These are phyloP conservation scores for Halcyon senegalensis DNA, from an alignment of 2,113 vertebrate species.

Conservation along the genomic window DNA sequence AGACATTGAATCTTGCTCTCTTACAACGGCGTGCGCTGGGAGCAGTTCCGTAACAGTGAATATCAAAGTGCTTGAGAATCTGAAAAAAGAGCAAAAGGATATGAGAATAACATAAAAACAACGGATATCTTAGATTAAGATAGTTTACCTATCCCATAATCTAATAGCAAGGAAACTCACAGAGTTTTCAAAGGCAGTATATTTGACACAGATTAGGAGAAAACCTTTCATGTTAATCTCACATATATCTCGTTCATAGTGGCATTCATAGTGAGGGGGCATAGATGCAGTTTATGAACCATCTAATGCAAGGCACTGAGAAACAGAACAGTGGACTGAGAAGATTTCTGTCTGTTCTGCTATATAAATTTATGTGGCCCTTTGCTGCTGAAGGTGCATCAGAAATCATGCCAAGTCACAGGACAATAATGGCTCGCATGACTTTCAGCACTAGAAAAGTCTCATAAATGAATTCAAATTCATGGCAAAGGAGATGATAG, in stretches of 20 bases:
- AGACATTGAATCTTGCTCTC: neutral
- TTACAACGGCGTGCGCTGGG: neutral
- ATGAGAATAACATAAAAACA: neutral
- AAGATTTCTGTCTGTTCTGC: neutral
- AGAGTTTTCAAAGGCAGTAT: neutral
- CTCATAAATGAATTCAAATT: neutral
- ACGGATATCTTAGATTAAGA: neutral
- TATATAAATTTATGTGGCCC: neutral
- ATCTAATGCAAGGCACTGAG: neutral
- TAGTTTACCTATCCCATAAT: neutral
- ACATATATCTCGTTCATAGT: neutral
- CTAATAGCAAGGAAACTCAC: neutral
- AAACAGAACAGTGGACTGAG: neutral
- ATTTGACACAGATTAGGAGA: neutral
- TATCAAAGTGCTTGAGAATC: neutral
- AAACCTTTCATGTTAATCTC: neutral
- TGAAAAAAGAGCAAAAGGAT: neutral
- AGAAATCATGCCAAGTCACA: neutral
- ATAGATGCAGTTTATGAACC: neutral
- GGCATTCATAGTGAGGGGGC: neutral
- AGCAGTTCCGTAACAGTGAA: neutral
- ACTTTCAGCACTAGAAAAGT: neutral
- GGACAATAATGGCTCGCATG: neutral
- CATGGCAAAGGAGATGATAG: neutral
- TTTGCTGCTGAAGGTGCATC: neutral